Percentiles rank a stretch among this genome's conserved stretches.
Evolutionary conservation across 2,113 vertebrate species (phyloP).

Genomic region (Chaetodon auriga): DNA sequence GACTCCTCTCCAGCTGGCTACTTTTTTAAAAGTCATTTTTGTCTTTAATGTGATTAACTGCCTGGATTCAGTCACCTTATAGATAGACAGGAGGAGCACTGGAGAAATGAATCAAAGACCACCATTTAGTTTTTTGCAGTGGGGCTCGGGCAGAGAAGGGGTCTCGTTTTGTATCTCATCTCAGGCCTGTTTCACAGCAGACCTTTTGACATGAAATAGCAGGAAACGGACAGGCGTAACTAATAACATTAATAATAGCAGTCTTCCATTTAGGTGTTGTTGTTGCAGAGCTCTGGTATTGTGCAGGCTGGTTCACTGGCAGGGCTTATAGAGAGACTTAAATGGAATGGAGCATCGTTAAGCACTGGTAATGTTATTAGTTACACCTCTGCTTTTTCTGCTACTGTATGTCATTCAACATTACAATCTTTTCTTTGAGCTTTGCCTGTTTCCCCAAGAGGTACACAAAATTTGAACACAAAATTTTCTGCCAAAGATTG

Average conservation of each 20-base stretch:
- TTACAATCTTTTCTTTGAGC: not conserved
- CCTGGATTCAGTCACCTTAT: slow-evolving; percentile 14
- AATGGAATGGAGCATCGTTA: not conserved
- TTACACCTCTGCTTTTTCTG: slow-evolving; percentile 22
- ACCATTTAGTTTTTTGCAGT: not conserved
- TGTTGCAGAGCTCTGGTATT: not conserved
- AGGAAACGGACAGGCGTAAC: slow-evolving; percentile 15
- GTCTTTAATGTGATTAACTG: slow-evolving; percentile 37
- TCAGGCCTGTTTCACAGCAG: slow-evolving; percentile 25
- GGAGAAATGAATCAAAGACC: slow-evolving; percentile 6
- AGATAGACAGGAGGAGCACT: not conserved
- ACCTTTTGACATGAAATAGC: slow-evolving; percentile 6
- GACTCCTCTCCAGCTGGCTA: slow-evolving; percentile 61
- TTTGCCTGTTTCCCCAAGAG: slow-evolving; percentile 4
- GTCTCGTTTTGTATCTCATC: slow-evolving; percentile 17
- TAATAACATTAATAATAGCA: slow-evolving; percentile 36
- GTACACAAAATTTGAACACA: too few species aligned
- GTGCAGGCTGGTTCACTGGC: not conserved
- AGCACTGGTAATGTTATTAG: slow-evolving; percentile 26
- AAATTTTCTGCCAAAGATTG: not conserved
- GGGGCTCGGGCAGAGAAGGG: not conserved
- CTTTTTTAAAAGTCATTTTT: slow-evolving; percentile 30
- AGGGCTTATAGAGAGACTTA: not conserved
- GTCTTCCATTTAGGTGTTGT: slow-evolving; percentile 19
- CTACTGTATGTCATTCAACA: slow-evolving; percentile 2